Evolutionary conservation across 2,113 vertebrate species (phyloP), one percentile per base, ranked within the genome.

Genomic region (Oxyura jamaicensis): DNA sequence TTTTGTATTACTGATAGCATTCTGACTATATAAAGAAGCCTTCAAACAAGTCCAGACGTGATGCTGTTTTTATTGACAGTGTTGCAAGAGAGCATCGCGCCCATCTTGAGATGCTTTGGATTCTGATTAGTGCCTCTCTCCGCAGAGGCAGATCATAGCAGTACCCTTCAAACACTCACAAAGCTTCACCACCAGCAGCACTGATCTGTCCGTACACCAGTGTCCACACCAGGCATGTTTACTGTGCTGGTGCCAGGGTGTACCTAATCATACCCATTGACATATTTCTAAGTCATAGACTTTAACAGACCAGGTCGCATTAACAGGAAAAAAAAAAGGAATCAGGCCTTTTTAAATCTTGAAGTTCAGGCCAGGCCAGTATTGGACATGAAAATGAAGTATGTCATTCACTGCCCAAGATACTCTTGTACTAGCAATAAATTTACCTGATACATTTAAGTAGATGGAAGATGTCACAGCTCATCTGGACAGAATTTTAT

Each of bases 81-180:
- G 28, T 17, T n/a, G 50, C 31, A 81, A 0, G 1, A 68, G 20
- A 69, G 50, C 63, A 71, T 66, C 25, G 6, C 2, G 0, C 35
- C 28, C 39, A 83, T 10, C 44, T 26, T 69, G 39, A 86, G 94
- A 56, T 8, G n/a, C 41, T 89, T 5, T 71, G 33, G 63, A 35
- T 66, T 83, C 63, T 39, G 19, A 8, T 60, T 29, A 42, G 35
- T 6, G 75, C 29, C 63, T 62, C 68, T 86, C 29, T 39, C 19
- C 21, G 39, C 33, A 65, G 26, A n/a, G 60, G 39, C n/a, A 18
- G 15, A 35, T 31, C 13, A 77, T 18, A 74, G 72, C 33, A 88
- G 53, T 35, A 9, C 3, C 12, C 17, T 46, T 80, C 50, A 73
- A 52, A 69, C n/a, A 29, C 31, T 67, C 26, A 31, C 9, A 0